Base-by-base conservation (phyloP, 2,113 vertebrate species). In the Thryonomys swinderianus region DNA sequence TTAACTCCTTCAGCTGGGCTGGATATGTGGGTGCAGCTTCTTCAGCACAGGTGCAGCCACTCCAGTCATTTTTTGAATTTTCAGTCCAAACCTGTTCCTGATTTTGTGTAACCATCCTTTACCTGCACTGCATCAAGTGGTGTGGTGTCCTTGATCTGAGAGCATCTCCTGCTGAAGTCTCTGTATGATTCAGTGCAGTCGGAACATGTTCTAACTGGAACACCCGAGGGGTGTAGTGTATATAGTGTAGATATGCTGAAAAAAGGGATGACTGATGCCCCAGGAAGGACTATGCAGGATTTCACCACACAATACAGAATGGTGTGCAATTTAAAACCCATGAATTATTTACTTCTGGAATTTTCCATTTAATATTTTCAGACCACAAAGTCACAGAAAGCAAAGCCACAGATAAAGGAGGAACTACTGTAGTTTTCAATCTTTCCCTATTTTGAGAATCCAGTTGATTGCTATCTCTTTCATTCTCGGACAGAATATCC, bases 371-470 rank as follows among this genome's bases (percentile, higher is more conserved):
- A 91, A 45, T 82, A 59, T 71, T 57, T 82, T 82, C 20, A 55
- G 27, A 25, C 62, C 20, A 55, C 37, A 57, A 69, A 71, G 71
- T 14, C 16, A 21, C 21, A 23, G 27, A 90, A 34, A 71, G 40
- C 30, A 82, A 81, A 59, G 45, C 25, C 62, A 67, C 37, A 69
- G 25, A 82, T 69, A 82, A 55, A 55, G 18, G 42, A 30, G 40
- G 40, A 59, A 42, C 32, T 71, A 71, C 8, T 45, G 5, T 84
- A 69, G 25, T 40, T 96, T 96, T 95, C 62, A 55, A 9, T 67
- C 30, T 85, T 91, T 95, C 8, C 4, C 21, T 97, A 45, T 94
- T 93, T 91, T 69, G 86, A 83, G 88, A 96, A 73, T 42, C 40
- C 85, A 25, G 20, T 12, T 86, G 20, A 86, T 82, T 85, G 64